Percentiles rank a stretch among this genome's conserved stretches.
Conservation (phyloP, 2,797 vertebrate genomes). For the Myotis vivesi region DNA sequence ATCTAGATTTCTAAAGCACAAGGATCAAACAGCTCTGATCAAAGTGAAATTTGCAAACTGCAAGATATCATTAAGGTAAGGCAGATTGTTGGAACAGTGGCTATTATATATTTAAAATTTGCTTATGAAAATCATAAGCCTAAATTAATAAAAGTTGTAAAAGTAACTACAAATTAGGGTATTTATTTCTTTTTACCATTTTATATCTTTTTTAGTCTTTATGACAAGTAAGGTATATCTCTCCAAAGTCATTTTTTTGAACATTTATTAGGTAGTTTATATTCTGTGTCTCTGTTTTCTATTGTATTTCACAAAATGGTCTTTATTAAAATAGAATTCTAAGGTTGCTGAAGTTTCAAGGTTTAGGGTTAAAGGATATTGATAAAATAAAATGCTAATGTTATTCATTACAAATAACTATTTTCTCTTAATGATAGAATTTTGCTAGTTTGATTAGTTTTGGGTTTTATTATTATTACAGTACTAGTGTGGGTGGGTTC, state of each 20-base stretch:
- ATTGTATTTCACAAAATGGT: neutral
- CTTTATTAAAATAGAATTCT: conserved; percentile 28
- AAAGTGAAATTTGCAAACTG: conserved; percentile 90
- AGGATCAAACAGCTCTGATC: conserved; percentile 87
- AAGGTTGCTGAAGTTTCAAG: conserved; percentile 8
- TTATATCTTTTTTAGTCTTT: conserved; percentile 24
- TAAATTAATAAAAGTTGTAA: conserved; percentile 15
- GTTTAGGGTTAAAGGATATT: conserved; percentile 32
- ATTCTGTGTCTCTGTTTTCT: neutral
- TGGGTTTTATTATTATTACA: neutral
- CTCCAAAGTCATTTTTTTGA: conserved; percentile 40
- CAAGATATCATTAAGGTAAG: conserved; percentile 93
- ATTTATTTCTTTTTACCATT: neutral
- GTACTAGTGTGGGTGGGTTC: neutral
- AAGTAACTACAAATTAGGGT: neutral
- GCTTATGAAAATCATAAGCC: neutral
- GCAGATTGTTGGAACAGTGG: neutral
- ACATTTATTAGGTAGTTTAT: conserved; percentile 1
- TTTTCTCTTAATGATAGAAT: conserved; percentile 28
- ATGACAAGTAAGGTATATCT: neutral
- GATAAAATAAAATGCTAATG: conserved; percentile 15
- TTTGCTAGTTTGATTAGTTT: neutral
- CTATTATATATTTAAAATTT: neutral
- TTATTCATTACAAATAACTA: conserved; percentile 36
- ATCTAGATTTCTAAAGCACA: conserved; percentile 87